Evolutionary conservation across 2,888 invertebrate species (phyloP).

Genomic region (Sepiola atlantica): DNA sequence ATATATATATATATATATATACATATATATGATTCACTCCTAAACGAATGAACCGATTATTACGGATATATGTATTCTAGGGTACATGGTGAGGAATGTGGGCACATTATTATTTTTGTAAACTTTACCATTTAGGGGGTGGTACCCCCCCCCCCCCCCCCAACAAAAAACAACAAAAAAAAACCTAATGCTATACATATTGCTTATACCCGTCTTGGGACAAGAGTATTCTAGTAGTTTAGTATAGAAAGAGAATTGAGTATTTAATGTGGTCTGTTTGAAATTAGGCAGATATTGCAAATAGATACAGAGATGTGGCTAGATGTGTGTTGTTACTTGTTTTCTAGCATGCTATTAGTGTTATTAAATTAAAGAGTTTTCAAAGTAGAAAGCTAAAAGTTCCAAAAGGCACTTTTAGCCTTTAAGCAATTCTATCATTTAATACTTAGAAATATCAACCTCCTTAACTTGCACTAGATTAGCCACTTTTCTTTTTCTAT

Average conservation of each 20-base stretch:
- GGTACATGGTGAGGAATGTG: no score
- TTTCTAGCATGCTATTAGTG: neutral
- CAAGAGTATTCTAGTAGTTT: neutral
- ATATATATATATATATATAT: no score
- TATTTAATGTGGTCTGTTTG: neutral
- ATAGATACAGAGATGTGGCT: neutral
- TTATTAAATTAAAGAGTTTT: neutral
- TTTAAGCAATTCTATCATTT: neutral
- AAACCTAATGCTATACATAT: no score
- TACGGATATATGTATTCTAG: no score
- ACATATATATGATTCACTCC: no score
- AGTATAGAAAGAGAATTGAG: neutral
- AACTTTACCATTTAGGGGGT: no score
- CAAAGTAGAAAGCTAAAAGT: neutral
- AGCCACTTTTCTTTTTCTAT: no score
- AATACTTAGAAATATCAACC: neutral
- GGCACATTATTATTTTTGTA: no score
- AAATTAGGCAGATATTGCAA: neutral
- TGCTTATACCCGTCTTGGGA: neutral
- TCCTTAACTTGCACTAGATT: no score
- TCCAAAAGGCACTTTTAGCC: neutral
- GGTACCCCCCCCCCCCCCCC: no score
- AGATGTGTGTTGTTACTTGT: neutral
- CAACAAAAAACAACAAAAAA: no score
- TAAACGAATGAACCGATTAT: no score